phyloP scores from a whole-genome alignment of 2,797 vertebrate genomes.

The Mastacembelus armatus region DNA sequence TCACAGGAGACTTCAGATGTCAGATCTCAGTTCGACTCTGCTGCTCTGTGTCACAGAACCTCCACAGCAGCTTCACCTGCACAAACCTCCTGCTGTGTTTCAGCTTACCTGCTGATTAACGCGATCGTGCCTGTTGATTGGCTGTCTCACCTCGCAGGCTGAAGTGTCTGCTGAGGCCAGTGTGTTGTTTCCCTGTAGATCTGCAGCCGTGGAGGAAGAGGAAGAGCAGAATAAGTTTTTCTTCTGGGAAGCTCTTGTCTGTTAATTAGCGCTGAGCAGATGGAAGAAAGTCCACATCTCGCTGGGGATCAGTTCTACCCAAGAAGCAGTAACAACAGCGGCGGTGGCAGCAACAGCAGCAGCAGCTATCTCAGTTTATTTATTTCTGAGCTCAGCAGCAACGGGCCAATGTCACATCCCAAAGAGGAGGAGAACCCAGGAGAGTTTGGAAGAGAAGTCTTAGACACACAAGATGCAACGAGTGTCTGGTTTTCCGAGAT shows the following conservation, averaged over 20 bases:
- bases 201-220: constrained; percentile 52
- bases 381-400: constrained; percentile 68
- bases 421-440: constrained; percentile 53
- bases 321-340: constrained; percentile 57
- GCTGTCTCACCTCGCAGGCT: constrained; percentile 57
- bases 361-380: constrained; percentile 72
- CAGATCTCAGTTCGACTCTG: constrained; percentile 12
- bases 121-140: constrained; percentile 54
- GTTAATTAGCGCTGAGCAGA: constrained; percentile 83
- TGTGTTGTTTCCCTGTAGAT: constrained; percentile 57
- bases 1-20: constrained; percentile 4
- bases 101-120: constrained; percentile 45
- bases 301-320: constrained; percentile 73
- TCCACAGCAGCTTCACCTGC: not conserved
- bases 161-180: constrained; percentile 51
- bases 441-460: constrained; percentile 55
- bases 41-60: not conserved
- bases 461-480: constrained; percentile 58
- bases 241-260: constrained; percentile 75
- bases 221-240: constrained; percentile 51
- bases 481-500: constrained; percentile 47
- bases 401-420: constrained; percentile 67
- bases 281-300: constrained; percentile 78
- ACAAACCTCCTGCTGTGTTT: not conserved
- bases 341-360: constrained; percentile 20